Evolutionary conservation across 2,113 vertebrate species (phyloP).

Genomic region (Limanda limanda): DNA sequence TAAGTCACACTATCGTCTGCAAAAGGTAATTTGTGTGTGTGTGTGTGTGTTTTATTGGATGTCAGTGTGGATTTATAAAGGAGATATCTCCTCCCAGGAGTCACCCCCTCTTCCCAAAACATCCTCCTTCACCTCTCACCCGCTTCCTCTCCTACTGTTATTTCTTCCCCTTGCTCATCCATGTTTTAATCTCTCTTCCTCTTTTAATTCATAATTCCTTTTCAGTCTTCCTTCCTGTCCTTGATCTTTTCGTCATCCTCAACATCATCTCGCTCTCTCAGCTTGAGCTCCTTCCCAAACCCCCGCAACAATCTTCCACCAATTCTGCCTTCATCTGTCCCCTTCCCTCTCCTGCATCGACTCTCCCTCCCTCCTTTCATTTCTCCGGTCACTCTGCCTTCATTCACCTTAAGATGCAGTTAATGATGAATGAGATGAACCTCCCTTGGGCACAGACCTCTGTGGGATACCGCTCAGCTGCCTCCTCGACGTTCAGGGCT

Average conservation of each 20-base stretch:
- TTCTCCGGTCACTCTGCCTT: conserved; percentile 32
- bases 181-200: conserved; percentile 11
- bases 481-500: conserved; percentile 44
- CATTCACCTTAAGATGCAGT: conserved; percentile 66
- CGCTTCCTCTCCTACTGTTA: not conserved
- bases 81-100: not conserved
- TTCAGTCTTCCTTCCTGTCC: conserved; percentile 10
- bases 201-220: conserved; percentile 28
- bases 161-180: not conserved
- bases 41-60: conserved; percentile 4
- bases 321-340: conserved; percentile 45
- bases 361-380: conserved; percentile 18
- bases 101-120: not conserved
- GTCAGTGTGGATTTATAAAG: conserved; percentile 1
- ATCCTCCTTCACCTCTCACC: conserved; percentile 14
- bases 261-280: conserved; percentile 17
- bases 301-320: conserved; percentile 45
- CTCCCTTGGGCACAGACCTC: conserved; percentile 52
- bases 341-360: not conserved
- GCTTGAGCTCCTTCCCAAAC: conserved; percentile 47
- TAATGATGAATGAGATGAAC: conserved; percentile 72
- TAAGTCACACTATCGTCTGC: not conserved
- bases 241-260: conserved; percentile 14
- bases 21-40: not conserved
- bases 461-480: conserved; percentile 40